phyloP scores from a whole-genome alignment of 2,113 vertebrate species.

The Salminus brasiliensis region DNA sequence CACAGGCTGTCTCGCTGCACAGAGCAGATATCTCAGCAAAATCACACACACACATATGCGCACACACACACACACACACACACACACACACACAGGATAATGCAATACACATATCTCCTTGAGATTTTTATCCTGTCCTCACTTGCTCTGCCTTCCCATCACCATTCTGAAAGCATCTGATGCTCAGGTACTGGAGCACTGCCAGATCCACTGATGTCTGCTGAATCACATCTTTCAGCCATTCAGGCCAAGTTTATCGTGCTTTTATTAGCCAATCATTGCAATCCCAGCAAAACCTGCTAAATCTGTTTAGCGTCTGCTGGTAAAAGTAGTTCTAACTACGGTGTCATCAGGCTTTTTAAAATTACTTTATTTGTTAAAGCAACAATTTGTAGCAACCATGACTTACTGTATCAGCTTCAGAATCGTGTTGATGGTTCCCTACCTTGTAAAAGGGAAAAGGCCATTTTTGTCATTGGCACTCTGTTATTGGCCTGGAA shows the following conservation, averaged over 20 bases:
- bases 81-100: background rate
- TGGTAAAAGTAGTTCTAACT: background rate
- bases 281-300: background rate
- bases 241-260: background rate
- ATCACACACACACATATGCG: background rate
- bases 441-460: too few relatives aligned
- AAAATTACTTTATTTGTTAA: too few relatives aligned
- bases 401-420: too few relatives aligned
- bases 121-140: background rate
- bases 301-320: background rate
- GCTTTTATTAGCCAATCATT: background rate
- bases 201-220: background rate
- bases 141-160: background rate
- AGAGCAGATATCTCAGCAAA: too few relatives aligned
- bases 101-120: background rate
- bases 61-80: conserved; percentile 2
- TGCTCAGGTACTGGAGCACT: background rate
- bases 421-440: too few relatives aligned
- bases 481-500: too few relatives aligned
- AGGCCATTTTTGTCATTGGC: too few relatives aligned
- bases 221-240: background rate
- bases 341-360: too few relatives aligned
- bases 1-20: too few relatives aligned
- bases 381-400: too few relatives aligned
- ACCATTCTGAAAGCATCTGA: background rate